Evolutionary conservation across 2,797 vertebrate genomes (phyloP), one percentile per base, ranked within the genome.

Genomic region (Rhinatrema bivittatum): DNA sequence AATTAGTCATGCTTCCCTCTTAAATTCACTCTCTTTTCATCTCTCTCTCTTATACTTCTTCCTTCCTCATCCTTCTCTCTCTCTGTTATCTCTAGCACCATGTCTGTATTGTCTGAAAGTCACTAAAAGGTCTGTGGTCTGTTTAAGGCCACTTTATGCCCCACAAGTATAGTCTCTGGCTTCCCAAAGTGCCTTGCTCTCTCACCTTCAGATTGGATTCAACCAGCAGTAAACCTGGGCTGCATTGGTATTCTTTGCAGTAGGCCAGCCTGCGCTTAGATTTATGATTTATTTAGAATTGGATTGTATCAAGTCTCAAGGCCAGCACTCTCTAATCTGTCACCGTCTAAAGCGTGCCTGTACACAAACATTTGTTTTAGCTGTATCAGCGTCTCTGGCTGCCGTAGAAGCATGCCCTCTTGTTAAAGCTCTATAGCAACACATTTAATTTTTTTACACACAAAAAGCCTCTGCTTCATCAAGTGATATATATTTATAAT

Each of bases 241-340:
- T 9, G 1, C 49, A 66, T 72, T 62, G 60, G 40, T 70, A 75
- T 77, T 68, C 65, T 51, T 42, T 28, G 17, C 30, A 50, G 36
- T 13, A 49, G 66, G 48, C 50, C 57, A 60, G 46, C 16, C 58
- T 45, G 25, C 37, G 17, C 64, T 72, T 59, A 71, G 71, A 75
- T 70, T 73, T 75, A 75, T 79, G 74, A 79, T 78, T 81, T 80
- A 79, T 81, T 84, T 79, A 70, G 68, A 58, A 73, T 4, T 61
- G 60, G 70, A 76, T 77, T 76, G 77, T 61, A 68, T 44, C 4
- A 30, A 63, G 53, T 57, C 70, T 75, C 68, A 61, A 78, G 73
- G 76, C 76, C 72, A 77, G 61, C 53, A 27, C 43, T 70, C 59
- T 44, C 64, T 74, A 77, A 84, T 85, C 70, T 0, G 53, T 85